A percentile compares a stretch with the other conserved stretches of the same genome.
Conservation (phyloP, 2,888 invertebrate species). For the Eupithecia insigniata region DNA sequence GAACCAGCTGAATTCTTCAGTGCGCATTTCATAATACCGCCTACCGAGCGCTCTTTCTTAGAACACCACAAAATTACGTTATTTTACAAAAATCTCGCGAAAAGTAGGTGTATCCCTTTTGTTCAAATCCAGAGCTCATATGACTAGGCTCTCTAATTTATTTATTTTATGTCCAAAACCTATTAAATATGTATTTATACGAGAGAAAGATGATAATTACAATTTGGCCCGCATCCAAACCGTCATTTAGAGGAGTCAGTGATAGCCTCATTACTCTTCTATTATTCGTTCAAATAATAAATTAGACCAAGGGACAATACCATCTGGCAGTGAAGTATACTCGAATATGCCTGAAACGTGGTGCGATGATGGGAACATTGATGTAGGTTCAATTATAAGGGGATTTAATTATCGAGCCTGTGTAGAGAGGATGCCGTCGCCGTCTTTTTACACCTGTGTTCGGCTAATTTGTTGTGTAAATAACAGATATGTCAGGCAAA, state of each 20-base stretch:
- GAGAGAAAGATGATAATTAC: not conserved
- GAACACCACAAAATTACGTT: constrained; percentile 27
- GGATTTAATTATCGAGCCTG: constrained; percentile 63
- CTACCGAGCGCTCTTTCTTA: constrained; percentile 49
- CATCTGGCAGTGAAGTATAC: constrained; percentile 40
- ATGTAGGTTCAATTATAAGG: constrained; percentile 58
- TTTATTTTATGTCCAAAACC: not conserved
- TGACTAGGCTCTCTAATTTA: not conserved
- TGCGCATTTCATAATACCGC: constrained; percentile 53
- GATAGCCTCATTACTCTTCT: constrained; percentile 25
- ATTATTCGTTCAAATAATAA: constrained; percentile 35
- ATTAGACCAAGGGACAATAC: constrained; percentile 36
- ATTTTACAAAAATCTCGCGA: not conserved
- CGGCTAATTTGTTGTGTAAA: constrained; percentile 17
- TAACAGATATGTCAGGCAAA: not conserved
- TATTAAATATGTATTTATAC: not conserved
- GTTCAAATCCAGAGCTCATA: not conserved
- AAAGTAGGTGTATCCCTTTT: not conserved
- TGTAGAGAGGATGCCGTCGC: constrained; percentile 38
- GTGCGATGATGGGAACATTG: constrained; percentile 43
- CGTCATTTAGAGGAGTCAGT: constrained; percentile 13
- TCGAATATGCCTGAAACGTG: constrained; percentile 49
- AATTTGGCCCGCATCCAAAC: constrained; percentile 2
- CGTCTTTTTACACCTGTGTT: constrained; percentile 34
- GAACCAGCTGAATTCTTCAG: constrained; percentile 53